A percentile compares a stretch with the other conserved stretches of the same genome.
These are phyloP conservation scores for Eristalinus aeneus DNA, from an alignment of 2,888 invertebrate genomes.

Conservation along the genomic window DNA sequence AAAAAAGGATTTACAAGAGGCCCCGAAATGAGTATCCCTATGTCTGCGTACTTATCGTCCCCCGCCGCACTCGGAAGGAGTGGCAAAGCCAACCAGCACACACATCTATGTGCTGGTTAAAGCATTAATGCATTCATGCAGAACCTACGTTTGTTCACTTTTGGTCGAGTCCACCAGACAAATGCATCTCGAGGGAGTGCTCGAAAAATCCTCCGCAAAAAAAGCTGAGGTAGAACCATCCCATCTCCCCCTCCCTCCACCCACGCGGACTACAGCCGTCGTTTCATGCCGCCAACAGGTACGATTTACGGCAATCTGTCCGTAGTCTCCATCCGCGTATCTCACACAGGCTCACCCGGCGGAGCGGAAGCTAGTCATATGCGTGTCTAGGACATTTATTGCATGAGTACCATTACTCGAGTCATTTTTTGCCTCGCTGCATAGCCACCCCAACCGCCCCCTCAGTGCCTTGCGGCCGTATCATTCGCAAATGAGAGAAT, in stretches of 20 bases:
- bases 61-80: background rate
- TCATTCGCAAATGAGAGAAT: conserved; percentile 45
- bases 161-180: conserved; percentile 8
- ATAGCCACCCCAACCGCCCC: background rate
- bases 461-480: background rate
- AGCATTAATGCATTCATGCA: conserved; percentile 9
- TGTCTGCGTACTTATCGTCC: background rate
- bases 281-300: conserved; percentile 36
- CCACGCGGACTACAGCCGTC: background rate
- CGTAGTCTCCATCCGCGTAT: conserved; percentile 12
- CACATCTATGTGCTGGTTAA: background rate
- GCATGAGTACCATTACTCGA: conserved; percentile 52
- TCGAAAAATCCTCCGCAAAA: background rate
- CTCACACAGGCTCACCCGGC: conserved; percentile 9
- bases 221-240: background rate
- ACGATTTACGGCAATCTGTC: conserved; percentile 45
- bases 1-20: background rate
- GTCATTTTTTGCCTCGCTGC: conserved; percentile 43
- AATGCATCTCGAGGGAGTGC: conserved; percentile 25
- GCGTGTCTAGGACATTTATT: conserved; percentile 65
- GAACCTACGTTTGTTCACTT: conserved; percentile 24
- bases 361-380: conserved; percentile 59
- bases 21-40: background rate
- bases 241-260: background rate
- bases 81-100: background rate